phyloP scores from a whole-genome alignment of 2,797 vertebrate species.

The Brotula barbata region DNA sequence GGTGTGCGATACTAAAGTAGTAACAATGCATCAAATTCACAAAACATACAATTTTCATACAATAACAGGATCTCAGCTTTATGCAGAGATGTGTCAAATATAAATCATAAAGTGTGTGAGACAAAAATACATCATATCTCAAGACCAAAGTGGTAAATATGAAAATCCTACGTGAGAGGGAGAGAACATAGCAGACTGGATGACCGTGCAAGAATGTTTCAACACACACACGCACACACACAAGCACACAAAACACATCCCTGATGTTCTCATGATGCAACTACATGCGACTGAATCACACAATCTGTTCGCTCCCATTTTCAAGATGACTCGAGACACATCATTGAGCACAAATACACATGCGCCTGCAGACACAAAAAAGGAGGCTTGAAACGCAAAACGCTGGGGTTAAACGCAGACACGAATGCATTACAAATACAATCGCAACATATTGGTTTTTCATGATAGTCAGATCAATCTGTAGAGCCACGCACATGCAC shows the following conservation, averaged over 20 bases:
- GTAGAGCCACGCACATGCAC: too few species aligned
- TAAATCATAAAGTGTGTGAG: too few species aligned
- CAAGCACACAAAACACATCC: conserved; percentile 13
- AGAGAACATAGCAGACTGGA: background rate
- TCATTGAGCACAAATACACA: conserved; percentile 5
- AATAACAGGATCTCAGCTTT: too few species aligned
- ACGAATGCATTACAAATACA: conserved; percentile 41
- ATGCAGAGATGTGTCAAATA: too few species aligned
- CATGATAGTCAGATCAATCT: too few species aligned
- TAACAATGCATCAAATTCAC: too few species aligned
- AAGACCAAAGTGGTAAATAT: too few species aligned
- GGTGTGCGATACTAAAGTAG: too few species aligned
- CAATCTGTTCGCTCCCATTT: conserved; percentile 74
- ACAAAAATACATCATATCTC: too few species aligned
- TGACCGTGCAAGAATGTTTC: conserved; percentile 25
- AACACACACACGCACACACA: conserved; percentile 2
- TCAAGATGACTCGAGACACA: conserved; percentile 58
- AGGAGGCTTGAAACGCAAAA: background rate
- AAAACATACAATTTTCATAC: too few species aligned
- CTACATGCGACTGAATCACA: conserved; percentile 54
- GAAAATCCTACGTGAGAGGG: too few species aligned
- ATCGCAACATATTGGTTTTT: too few species aligned
- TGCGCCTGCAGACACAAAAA: conserved; percentile 7
- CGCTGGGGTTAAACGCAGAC: conserved; percentile 25
- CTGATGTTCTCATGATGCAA: conserved; percentile 50